phyloP scores from a whole-genome alignment of 1,140 invertebrate species.

The Proctacanthus coquilletti region DNA sequence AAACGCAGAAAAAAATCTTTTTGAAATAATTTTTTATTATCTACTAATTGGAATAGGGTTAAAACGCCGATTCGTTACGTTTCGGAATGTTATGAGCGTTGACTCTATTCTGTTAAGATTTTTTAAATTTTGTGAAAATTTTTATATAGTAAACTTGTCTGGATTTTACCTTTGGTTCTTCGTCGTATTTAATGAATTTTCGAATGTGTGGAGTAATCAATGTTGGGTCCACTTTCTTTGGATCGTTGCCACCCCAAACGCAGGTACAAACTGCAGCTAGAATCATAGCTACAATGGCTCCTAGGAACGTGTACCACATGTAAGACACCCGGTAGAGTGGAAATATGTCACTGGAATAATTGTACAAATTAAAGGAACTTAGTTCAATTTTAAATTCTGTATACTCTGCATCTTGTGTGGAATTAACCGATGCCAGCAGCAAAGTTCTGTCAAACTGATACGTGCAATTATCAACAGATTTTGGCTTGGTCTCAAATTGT shows the following conservation, averaged over 20 bases:
- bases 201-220: constrained; percentile 24
- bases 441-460: constrained; percentile 32
- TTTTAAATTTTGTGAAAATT: neutral
- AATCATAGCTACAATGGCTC: constrained; percentile 36
- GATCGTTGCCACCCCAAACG: constrained; percentile 24
- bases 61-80: neutral
- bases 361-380: neutral
- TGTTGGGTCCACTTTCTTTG: constrained; percentile 15
- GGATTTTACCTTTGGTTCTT: neutral
- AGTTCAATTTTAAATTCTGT: neutral
- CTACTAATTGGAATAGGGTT: too few species aligned
- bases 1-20: too few species aligned
- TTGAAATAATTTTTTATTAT: too few species aligned
- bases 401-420: constrained; percentile 9
- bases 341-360: constrained; percentile 34
- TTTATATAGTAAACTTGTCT: neutral
- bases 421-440: constrained; percentile 2
- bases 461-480: constrained; percentile 52
- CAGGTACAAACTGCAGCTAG: constrained; percentile 32
- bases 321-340: constrained; percentile 47
- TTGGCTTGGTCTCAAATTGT: constrained; percentile 43
- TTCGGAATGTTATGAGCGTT: neutral
- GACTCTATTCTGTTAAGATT: neutral
- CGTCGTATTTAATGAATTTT: constrained; percentile 6
- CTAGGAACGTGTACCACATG: constrained; percentile 49